A percentile compares a stretch with the other conserved stretches of the same genome.
phyloP scores from a whole-genome alignment of 92 coral and sea anemone genomes.

The Desmophyllum pertusum region DNA sequence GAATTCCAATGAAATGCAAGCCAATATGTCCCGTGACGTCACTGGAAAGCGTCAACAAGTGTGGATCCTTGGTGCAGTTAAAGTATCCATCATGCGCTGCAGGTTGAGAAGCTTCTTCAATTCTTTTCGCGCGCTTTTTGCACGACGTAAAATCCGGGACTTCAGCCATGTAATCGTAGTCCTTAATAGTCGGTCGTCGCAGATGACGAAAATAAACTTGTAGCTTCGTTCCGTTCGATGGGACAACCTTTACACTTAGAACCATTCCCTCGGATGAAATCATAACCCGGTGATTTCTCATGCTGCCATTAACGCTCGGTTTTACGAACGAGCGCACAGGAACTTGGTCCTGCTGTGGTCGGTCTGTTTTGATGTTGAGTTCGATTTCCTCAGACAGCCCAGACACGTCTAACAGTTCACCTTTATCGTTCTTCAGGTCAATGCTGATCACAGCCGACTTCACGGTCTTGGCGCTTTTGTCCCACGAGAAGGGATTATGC shows the following conservation, averaged over 20 bases:
- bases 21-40: slow-evolving; percentile 63
- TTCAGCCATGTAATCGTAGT: slow-evolving; percentile 50
- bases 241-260: slow-evolving; percentile 63
- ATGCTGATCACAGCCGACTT: slow-evolving; percentile 76
- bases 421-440: slow-evolving; percentile 74
- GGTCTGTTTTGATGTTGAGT: slow-evolving; percentile 54
- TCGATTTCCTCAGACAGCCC: slow-evolving; percentile 74
- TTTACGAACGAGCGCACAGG: slow-evolving; percentile 50
- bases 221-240: slow-evolving; percentile 59
- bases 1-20: slow-evolving; percentile 69
- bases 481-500: slow-evolving; percentile 92
- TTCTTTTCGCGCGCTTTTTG: slow-evolving; percentile 15
- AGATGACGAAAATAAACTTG: slow-evolving; percentile 61
- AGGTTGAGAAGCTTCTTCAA: background rate
- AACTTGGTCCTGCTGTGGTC: slow-evolving; percentile 20
- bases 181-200: slow-evolving; percentile 64
- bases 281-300: slow-evolving; percentile 71
- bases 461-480: slow-evolving; percentile 67
- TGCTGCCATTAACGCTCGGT: slow-evolving; percentile 70
- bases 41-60: slow-evolving; percentile 49
- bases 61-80: slow-evolving; percentile 69
- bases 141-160: slow-evolving; percentile 84
- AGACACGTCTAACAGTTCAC: slow-evolving; percentile 59
- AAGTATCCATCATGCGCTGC: slow-evolving; percentile 21
- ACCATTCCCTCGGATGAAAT: slow-evolving; percentile 67